Conservation (phyloP, 2,113 vertebrate genomes). For the Clarias gariepinus region DNA sequence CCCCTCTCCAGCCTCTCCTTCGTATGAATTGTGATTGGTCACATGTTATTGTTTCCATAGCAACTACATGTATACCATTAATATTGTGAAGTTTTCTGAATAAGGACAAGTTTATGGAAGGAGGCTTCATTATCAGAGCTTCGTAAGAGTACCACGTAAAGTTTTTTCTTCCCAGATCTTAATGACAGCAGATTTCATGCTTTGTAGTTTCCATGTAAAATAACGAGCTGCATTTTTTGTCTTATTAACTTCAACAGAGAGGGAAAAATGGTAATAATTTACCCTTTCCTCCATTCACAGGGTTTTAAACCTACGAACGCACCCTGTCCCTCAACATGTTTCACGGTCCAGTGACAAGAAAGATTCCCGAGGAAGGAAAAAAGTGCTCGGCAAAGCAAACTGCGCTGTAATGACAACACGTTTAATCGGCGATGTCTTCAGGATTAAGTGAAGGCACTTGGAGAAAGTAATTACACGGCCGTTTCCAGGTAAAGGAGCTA, state of each 20-base stretch:
- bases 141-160: background rate
- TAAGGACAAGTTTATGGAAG: background rate
- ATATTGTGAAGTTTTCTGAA: background rate
- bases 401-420: background rate
- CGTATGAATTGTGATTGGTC: no score
- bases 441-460: conserved; percentile 30
- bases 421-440: conserved; percentile 19
- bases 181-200: background rate
- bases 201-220: background rate
- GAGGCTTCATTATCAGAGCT: background rate
- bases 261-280: no score
- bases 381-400: background rate
- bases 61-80: background rate
- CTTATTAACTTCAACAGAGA: background rate
- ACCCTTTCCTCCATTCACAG: background rate
- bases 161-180: background rate
- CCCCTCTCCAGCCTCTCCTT: no score
- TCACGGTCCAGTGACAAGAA: conserved; percentile 4
- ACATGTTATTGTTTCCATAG: background rate
- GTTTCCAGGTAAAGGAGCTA: conserved; percentile 39
- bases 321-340: background rate
- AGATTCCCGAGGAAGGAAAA: background rate
- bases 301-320: conserved; percentile 13
- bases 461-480: conserved; percentile 27
- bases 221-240: background rate